phyloP scores from a whole-genome alignment of 2,888 invertebrate species.

The Ommatoiulus sabulosus region DNA sequence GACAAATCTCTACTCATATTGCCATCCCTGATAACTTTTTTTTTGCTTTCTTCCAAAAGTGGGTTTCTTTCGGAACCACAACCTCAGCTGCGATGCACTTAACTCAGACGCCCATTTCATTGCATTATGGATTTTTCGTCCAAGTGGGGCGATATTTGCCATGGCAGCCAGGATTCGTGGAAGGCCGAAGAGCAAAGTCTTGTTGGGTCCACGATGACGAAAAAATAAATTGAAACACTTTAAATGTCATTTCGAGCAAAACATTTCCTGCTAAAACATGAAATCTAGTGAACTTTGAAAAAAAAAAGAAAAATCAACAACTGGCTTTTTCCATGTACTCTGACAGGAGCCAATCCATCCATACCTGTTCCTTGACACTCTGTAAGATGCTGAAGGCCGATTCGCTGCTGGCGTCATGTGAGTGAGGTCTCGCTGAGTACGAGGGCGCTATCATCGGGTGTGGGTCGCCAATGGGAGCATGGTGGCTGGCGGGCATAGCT shows the following conservation, averaged over 20 bases:
- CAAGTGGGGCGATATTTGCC: too few relatives aligned
- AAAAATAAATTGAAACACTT: background rate
- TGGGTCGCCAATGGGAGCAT: slow-evolving; percentile 47
- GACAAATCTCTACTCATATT: too few relatives aligned
- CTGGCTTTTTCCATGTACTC: too few relatives aligned
- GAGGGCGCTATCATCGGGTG: slow-evolving; percentile 44
- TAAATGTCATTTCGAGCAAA: background rate
- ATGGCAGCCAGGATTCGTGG: too few relatives aligned
- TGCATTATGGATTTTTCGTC: too few relatives aligned
- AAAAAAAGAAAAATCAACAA: background rate
- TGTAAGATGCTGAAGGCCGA: slow-evolving; percentile 51
- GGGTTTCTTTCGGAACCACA: too few relatives aligned
- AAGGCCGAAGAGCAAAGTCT: too few relatives aligned
- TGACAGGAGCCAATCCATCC: background rate
- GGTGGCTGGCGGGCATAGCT: slow-evolving; percentile 52
- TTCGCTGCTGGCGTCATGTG: slow-evolving; percentile 44
- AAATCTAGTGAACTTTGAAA: background rate
- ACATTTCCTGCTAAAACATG: background rate
- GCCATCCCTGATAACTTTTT: too few relatives aligned
- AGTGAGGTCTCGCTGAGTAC: background rate
- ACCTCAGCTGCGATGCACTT: too few relatives aligned
- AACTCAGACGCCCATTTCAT: too few relatives aligned
- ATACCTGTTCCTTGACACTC: slow-evolving; percentile 51
- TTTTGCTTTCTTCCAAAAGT: too few relatives aligned
- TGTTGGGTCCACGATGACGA: too few relatives aligned